Base-by-base conservation (phyloP, 2,113 vertebrate genomes). In the Axis porcinus region DNA sequence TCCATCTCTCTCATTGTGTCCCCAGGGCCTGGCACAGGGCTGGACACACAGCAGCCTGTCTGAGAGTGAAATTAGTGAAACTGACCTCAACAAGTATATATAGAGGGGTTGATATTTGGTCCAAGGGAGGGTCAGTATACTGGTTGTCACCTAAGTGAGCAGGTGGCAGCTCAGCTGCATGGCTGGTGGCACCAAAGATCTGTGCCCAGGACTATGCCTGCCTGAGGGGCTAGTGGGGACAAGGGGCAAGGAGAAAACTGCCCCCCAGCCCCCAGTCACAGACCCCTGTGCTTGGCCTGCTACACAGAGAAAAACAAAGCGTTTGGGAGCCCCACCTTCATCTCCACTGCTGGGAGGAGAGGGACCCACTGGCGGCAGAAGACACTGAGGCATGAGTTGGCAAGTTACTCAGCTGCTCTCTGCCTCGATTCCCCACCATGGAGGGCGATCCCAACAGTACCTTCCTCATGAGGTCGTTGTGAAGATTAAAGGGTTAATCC, bases 381-480 rank as follows among this genome's bases (percentile, higher is more conserved):
- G 86, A 43, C n/a, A 30, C 2, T 3, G 93, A 0, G 12, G 57
- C 7, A 7, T 0, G 5, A 10, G 27, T 1, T 1, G n/a, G 70
- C 1, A 15, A 79, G 55, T 36, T 23, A 52, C 6, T 54, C 17
- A 70, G 45, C 57, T 4, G 3, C 64, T n/a, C 57, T 17, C 43
- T 43, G 67, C 92, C 92, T 96, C 21, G 2, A 36, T 40, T 67
- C 96, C 94, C 74, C 83, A 0, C 40, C 67, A 8, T 2, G 4
- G 25, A 86, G 14, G 17, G 21, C 3, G 7, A 3, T 55, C 3
- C 6, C 55, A 40, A 3, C 1, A 52, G 33, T 0, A 3, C n/a
- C 58, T 94, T 94, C 76, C 40, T 89, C 50, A 0, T 9, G 62
- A 50, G 28, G 21, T 4, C n/a, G 1, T 2, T 4, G 8, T 15